Evolutionary conservation across 2,797 vertebrate species (phyloP).

Genomic region (Ctenochaetus hawaiiensis): DNA sequence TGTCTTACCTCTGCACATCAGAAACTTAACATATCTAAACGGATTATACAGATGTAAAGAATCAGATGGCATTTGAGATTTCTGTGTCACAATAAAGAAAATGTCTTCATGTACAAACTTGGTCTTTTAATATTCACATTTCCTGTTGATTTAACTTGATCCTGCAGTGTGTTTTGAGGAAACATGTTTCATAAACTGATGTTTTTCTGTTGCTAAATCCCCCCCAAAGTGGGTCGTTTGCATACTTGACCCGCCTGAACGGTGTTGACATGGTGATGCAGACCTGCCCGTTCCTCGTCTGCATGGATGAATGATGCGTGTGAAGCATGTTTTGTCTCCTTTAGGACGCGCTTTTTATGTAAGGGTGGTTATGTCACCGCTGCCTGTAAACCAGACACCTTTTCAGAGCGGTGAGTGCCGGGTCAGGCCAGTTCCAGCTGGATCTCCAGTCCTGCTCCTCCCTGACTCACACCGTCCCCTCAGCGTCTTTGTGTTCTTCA

Average conservation of each 20-base stretch:
- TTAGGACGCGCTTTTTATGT: conserved; percentile 38
- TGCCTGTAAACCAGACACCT: conserved; percentile 62
- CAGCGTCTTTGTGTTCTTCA: background rate
- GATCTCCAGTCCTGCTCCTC: conserved; percentile 39
- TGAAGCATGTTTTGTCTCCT: conserved; percentile 38
- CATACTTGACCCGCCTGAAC: background rate
- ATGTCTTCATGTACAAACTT: conserved; percentile 85
- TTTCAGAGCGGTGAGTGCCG: conserved; percentile 46
- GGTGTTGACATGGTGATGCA: background rate
- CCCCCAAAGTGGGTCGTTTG: background rate
- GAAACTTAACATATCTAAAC: conserved; percentile 90
- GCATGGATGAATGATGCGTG: background rate
- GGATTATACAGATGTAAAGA: conserved; percentile 88
- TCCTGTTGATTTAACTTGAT: background rate
- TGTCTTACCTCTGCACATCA: conserved; percentile 90
- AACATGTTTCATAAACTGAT: conserved; percentile 4
- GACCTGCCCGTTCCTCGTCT: conserved; percentile 11
- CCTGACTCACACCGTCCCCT: conserved; percentile 8
- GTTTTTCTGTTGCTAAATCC: background rate
- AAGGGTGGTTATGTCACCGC: conserved; percentile 59
- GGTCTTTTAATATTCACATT: background rate
- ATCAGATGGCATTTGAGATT: conserved; percentile 83
- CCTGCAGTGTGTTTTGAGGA: background rate
- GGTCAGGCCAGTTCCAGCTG: conserved; percentile 68
- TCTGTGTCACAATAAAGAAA: conserved; percentile 88